Evolutionary conservation across 2,113 vertebrate species (phyloP), one percentile per base, ranked within the genome.

Genomic region (Corvus moneduloides): DNA sequence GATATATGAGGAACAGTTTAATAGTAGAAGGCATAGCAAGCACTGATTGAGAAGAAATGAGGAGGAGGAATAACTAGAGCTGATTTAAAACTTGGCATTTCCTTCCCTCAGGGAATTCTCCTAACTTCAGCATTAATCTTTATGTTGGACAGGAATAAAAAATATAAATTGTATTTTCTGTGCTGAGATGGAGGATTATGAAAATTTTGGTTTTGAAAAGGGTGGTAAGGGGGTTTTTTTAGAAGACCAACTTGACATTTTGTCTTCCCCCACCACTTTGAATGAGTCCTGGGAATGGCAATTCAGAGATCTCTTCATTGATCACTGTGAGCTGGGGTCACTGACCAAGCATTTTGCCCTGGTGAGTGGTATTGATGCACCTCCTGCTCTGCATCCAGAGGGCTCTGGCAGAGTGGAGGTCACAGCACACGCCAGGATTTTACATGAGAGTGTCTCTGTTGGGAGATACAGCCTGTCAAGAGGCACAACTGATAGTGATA

Each of bases 191-290:
- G 21, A 67, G 11, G 5, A 4, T 75, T 91, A 49, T 72, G n/a
- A 92, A 82, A 82, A 69, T 28, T 8, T 13, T 46, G 2, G 2
- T 75, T 87, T 91, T 82, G 22, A 37, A 32, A 93, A 82, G 35
- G 23, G 20, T 64, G 19, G 4, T 1, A 19, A 4, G 0, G 0
- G 1, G 7, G 8, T 54, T 55, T 82, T 82, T 49, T 32, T 21
- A 46, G 39, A 79, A 56, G 27, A 39, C 21, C 4, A 13, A 0
- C 55, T 55, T 81, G 52, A 22, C 33, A 14, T 86, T 69, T 22
- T 71, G 9, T 80, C 39, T 55, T 76, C 20, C 16, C 63, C 5
- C 15, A 21, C 10, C 62, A n/a, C 30, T 69, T 73, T 62, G 77
- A 66, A 35, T 80, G 79, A 13, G 32, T 73, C 46, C 21, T 74